phyloP scores from a whole-genome alignment of 2,113 vertebrate genomes.

The Phoxinus phoxinus region DNA sequence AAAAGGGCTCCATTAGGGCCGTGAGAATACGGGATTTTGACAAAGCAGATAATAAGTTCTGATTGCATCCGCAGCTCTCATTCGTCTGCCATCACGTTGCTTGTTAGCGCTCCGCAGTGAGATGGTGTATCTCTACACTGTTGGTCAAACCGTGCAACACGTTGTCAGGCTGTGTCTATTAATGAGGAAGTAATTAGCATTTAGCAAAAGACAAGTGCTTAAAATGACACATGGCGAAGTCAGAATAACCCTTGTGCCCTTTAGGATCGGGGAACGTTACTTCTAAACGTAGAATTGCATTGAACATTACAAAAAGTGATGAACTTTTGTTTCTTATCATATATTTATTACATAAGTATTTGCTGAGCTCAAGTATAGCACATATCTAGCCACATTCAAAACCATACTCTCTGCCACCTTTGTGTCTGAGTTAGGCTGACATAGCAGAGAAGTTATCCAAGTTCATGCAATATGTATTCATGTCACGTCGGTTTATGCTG shows the following conservation, averaged over 20 bases:
- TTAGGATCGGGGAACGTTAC: too few relatives aligned
- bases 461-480: conserved; percentile 41
- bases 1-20: conserved; percentile 52
- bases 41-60: conserved; percentile 52
- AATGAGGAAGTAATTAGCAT: conserved; percentile 4
- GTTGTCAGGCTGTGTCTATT: background rate
- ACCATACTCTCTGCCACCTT: background rate
- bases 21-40: conserved; percentile 42
- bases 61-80: background rate
- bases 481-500: conserved; percentile 24
- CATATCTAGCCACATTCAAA: background rate
- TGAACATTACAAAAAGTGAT: too few relatives aligned
- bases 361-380: conserved; percentile 12
- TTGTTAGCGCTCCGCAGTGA: conserved; percentile 36
- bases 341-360: too few relatives aligned
- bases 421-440: background rate
- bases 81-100: conserved; percentile 33
- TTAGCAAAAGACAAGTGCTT: background rate
- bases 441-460: conserved; percentile 25
- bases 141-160: conserved; percentile 31
- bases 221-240: background rate
- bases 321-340: too few relatives aligned
- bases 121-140: conserved; percentile 2
- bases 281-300: too few relatives aligned
- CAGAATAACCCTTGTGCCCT: too few relatives aligned